phyloP scores from a whole-genome alignment of 2,113 vertebrate genomes.

The Gasterosteus aculeatus region DNA sequence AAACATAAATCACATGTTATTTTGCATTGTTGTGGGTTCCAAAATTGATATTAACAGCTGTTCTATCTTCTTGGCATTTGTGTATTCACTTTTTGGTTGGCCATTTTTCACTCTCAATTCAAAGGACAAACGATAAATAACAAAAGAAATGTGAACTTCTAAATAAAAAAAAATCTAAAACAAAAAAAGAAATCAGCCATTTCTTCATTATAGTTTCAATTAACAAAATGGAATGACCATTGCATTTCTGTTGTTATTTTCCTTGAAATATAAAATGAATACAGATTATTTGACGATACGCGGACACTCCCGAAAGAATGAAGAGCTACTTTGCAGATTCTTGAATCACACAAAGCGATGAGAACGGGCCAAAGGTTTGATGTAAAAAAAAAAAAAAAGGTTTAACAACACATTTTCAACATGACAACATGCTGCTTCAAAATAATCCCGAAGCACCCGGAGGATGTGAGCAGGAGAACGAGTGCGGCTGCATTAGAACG shows the following conservation, averaged over 20 bases:
- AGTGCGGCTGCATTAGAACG: slow-evolving; percentile 46
- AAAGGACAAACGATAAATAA: background rate
- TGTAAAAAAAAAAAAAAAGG: background rate
- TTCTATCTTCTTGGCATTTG: background rate
- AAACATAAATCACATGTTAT: too few relatives aligned
- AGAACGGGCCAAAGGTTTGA: background rate
- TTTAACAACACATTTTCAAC: background rate
- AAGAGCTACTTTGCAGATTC: background rate
- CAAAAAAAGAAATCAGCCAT: background rate
- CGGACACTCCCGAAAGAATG: background rate
- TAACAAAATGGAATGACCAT: background rate
- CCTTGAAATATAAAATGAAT: background rate
- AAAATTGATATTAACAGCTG: background rate
- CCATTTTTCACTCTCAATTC: background rate
- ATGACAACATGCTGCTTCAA: background rate
- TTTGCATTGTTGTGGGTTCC: too few relatives aligned
- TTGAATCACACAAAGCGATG: background rate
- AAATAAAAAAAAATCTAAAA: background rate
- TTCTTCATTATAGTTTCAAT: background rate
- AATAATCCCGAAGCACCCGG: background rate
- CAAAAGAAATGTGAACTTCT: background rate
- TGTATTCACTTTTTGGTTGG: background rate
- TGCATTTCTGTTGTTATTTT: background rate
- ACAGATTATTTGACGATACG: background rate
- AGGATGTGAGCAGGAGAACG: slow-evolving; percentile 29